Conservation (phyloP, 2,113 vertebrate genomes). For the Syngnathus typhle region DNA sequence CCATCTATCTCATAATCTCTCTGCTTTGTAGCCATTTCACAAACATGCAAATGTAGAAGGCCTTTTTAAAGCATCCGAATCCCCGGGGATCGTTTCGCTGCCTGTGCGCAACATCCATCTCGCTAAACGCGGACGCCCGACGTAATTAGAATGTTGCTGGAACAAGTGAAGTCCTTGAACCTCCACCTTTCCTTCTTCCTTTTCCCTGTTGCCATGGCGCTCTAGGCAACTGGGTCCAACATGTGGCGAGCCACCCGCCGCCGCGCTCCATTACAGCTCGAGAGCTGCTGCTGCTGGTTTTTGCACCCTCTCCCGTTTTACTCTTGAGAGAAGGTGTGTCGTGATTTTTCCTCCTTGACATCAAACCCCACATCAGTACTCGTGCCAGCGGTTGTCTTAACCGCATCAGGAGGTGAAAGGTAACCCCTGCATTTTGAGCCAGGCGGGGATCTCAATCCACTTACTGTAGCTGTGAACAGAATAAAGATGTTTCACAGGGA, state of each 20-base stretch:
- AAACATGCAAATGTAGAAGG: constrained; percentile 22
- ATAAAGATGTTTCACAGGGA: neutral
- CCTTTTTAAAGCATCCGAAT: constrained; percentile 14
- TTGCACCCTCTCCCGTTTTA: constrained; percentile 18
- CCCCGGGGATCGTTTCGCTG: constrained; percentile 26
- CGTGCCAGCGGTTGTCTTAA: constrained; percentile 27
- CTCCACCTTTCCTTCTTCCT: constrained; percentile 39
- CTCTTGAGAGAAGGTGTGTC: constrained; percentile 35
- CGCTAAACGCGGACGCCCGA: constrained; percentile 33
- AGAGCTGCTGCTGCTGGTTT: constrained; percentile 40
- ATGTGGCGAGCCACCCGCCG: constrained; percentile 37
- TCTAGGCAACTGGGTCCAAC: constrained; percentile 42
- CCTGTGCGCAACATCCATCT: constrained; percentile 35
- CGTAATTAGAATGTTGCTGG: constrained; percentile 65
- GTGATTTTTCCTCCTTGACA: constrained; percentile 34
- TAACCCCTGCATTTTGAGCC: neutral
- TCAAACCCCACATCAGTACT: constrained; percentile 24
- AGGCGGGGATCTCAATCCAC: constrained; percentile 9
- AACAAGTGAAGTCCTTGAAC: constrained; percentile 71
- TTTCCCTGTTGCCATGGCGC: constrained; percentile 67
- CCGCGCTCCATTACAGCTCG: constrained; percentile 42
- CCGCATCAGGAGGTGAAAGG: constrained; percentile 14
- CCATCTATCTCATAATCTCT: constrained; percentile 13
- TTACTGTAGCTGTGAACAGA: constrained; percentile 4
- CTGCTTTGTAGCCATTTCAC: neutral